Conservation (phyloP, 2,113 vertebrate genomes). For the Dromaius novaehollandiae region DNA sequence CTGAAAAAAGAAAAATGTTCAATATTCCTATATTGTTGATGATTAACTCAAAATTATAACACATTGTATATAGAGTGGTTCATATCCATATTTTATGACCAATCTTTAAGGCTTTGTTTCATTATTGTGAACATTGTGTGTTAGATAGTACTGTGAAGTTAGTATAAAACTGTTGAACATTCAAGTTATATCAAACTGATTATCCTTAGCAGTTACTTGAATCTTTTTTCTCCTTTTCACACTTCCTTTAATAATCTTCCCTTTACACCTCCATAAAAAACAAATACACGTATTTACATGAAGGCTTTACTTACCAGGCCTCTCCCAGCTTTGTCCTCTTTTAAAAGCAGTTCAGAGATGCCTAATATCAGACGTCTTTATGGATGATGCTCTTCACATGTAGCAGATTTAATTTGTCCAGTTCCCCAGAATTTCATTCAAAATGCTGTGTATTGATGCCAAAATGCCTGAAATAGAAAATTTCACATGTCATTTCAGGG, state of each 20-base stretch:
- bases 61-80: accelerated
- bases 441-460: not conserved
- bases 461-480: slow-evolving; percentile 58
- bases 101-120: not conserved
- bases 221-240: not conserved
- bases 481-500: not conserved
- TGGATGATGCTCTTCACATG: not conserved
- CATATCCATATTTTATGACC: not conserved
- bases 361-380: slow-evolving; percentile 13
- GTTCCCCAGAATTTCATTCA: not conserved
- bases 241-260: not conserved
- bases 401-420: not conserved
- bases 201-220: not conserved
- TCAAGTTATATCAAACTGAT: not conserved
- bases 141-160: not conserved
- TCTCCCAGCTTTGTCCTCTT: slow-evolving; percentile 31
- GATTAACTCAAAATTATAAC: not conserved
- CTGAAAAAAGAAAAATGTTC: not conserved
- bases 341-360: slow-evolving; percentile 39
- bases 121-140: not conserved
- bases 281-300: not conserved
- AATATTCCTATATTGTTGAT: not conserved
- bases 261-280: not conserved
- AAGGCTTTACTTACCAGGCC: slow-evolving; percentile 41
- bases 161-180: not conserved